Conservation (phyloP, 2,888 invertebrate genomes). For the Hirtodrosophila alboralis region DNA sequence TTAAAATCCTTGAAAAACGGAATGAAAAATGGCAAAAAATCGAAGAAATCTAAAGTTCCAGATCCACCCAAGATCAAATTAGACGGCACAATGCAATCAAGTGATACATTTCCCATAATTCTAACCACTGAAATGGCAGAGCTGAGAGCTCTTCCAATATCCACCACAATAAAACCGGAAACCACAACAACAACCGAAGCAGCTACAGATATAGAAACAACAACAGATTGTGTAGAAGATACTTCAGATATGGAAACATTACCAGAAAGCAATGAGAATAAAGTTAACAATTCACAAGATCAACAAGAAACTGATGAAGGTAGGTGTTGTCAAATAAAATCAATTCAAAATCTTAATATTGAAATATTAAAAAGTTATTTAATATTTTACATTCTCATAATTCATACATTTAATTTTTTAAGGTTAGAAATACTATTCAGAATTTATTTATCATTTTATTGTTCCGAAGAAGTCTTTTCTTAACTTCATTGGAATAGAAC, state of each 20-base stretch:
- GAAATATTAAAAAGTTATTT: too few relatives aligned
- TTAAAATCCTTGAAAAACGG: slow-evolving; percentile 19
- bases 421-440: too few relatives aligned
- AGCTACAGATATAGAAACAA: slow-evolving; percentile 11
- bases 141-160: slow-evolving; percentile 12
- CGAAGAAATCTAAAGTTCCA: slow-evolving; percentile 43
- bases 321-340: slow-evolving; percentile 19
- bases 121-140: slow-evolving; percentile 25
- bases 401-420: too few relatives aligned
- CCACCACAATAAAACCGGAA: slow-evolving; percentile 27
- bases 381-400: too few relatives aligned
- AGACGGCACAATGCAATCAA: slow-evolving; percentile 52
- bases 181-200: slow-evolving; percentile 22
- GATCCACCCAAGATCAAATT: slow-evolving; percentile 56
- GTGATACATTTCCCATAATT: slow-evolving; percentile 53
- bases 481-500: too few relatives aligned
- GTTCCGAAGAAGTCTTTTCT: too few relatives aligned
- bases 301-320: slow-evolving; percentile 37
- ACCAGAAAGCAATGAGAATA: slow-evolving; percentile 12
- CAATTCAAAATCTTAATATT: too few relatives aligned
- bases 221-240: slow-evolving; percentile 31
- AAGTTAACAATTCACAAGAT: neutral
- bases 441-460: too few relatives aligned
- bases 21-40: neutral
- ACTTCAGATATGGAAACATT: slow-evolving; percentile 12